These are phyloP conservation scores for Marronus borbonicus DNA, from an alignment of 2,888 invertebrate species.

Conservation along the genomic window DNA sequence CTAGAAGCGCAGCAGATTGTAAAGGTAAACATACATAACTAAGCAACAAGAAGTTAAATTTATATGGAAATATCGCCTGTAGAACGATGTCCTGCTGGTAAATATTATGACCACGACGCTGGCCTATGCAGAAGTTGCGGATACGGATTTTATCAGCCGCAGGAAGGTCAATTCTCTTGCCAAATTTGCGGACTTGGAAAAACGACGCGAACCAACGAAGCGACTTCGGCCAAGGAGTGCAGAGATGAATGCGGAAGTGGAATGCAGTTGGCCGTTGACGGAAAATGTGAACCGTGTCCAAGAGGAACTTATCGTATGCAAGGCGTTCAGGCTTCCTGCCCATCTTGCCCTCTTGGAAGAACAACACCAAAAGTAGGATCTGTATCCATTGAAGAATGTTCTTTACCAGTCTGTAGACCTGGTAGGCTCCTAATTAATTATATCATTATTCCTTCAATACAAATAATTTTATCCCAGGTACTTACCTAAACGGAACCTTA, in stretches of 20 bases:
- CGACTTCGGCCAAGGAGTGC: slow-evolving; percentile 89
- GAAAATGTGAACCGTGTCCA: slow-evolving; percentile 94
- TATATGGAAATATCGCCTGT: slow-evolving; percentile 49
- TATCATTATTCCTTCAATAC: background rate
- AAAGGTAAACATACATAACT: slow-evolving; percentile 74
- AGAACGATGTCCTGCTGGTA: slow-evolving; percentile 95
- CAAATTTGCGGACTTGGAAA: slow-evolving; percentile 91
- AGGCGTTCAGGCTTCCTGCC: slow-evolving; percentile 91
- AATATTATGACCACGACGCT: slow-evolving; percentile 91
- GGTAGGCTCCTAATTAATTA: slow-evolving; percentile 67
- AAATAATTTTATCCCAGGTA: slow-evolving; percentile 72
- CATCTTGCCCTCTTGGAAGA: slow-evolving; percentile 88
- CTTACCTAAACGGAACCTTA: slow-evolving; percentile 87
- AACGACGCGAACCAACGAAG: slow-evolving; percentile 92
- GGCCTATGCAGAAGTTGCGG: slow-evolving; percentile 94
- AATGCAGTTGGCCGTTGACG: slow-evolving; percentile 88
- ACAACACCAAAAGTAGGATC: slow-evolving; percentile 92
- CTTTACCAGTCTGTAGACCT: slow-evolving; percentile 88
- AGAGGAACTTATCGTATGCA: slow-evolving; percentile 81
- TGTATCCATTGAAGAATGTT: slow-evolving; percentile 90
- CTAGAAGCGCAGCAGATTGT: slow-evolving; percentile 90
- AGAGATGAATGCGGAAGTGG: slow-evolving; percentile 92
- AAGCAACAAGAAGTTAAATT: slow-evolving; percentile 19
- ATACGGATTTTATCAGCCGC: slow-evolving; percentile 93
- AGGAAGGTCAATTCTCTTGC: slow-evolving; percentile 92